Evolutionary conservation across 1,140 invertebrate species (phyloP), one percentile per base, ranked within the genome.

Genomic region (Colletes gigas): DNA sequence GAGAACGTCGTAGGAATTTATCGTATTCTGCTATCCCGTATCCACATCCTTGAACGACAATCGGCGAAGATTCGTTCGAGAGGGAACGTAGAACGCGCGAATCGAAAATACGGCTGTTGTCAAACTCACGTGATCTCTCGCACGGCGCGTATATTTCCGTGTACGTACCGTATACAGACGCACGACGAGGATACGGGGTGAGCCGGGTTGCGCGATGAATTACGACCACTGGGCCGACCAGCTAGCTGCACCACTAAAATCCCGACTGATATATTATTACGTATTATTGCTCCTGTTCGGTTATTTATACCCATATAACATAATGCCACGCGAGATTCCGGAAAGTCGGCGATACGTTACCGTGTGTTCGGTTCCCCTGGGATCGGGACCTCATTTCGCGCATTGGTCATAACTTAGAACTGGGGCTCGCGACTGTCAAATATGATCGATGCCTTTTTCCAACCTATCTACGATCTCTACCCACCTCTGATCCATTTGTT

Each of bases 251-350:
- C 90, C 89, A 93, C 93, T 93, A 93, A 93, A 93, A 93, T 93
- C 93, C 93, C 91, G 91, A 90, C 93, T 93, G 93, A 93, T 93
- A 93, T 93, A 93, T 93, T 93, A 93, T 93, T 93, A 93, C 92
- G 93, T 93, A 93, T 93, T 93, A 93, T 93, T 93, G 92, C 92
- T 92, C 89, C 91, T 89, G 90, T 92, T 93, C 92, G 92, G 93
- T 93, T 93, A 93, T 93, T 93, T 93, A 93, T 93, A 93, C 90
- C 92, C 91, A 93, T 93, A 93, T 93, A 93, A 93, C 90, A 92
- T 92, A 93, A 93, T 92, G 91, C 91, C 88, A 86, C 90, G 91
- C 90, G 91, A 92, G 91, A 92, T 92, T 91, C 89, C 88, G 80
- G 88, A 85, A 90, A 90, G 89, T 89, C 90, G 84, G 82, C 88